Evolutionary conservation across 2,888 invertebrate species (phyloP).

Genomic region (Stenodera caucasica): DNA sequence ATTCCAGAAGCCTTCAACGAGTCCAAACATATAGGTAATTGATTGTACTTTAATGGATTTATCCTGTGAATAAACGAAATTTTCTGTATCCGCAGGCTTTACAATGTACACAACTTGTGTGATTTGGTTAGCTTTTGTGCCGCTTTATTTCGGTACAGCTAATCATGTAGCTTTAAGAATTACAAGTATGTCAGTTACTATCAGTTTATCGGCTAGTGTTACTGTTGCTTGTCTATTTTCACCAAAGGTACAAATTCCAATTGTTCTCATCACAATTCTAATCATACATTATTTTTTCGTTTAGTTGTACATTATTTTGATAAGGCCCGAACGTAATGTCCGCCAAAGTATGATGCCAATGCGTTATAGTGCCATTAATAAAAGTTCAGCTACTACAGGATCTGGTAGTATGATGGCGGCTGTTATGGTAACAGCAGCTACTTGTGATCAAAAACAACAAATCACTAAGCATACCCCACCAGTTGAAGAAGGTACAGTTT

Average conservation of each 20-base stretch:
- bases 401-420: constrained; percentile 71
- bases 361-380: constrained; percentile 64
- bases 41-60: too few species aligned
- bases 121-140: constrained; percentile 97
- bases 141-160: constrained; percentile 94
- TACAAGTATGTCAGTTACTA: constrained; percentile 94
- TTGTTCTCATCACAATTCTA: background rate
- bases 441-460: constrained; percentile 69
- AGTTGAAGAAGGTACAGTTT: constrained; percentile 41
- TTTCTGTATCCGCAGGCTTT: constrained; percentile 66
- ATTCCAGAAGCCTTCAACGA: constrained; percentile 99
- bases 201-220: constrained; percentile 91
- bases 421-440: constrained; percentile 67
- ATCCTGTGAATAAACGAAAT: too few species aligned
- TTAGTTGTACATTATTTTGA: constrained; percentile 85
- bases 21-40: constrained; percentile 90
- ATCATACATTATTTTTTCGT: constrained; percentile 19
- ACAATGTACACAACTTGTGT: constrained; percentile 99
- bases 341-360: constrained; percentile 85
- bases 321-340: constrained; percentile 87
- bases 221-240: constrained; percentile 92
- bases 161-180: constrained; percentile 89
- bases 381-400: constrained; percentile 63
- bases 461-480: constrained; percentile 65
- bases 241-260: constrained; percentile 65